Evolutionary conservation across 1,140 invertebrate genomes (phyloP).

Genomic region (Pinna nobilis): DNA sequence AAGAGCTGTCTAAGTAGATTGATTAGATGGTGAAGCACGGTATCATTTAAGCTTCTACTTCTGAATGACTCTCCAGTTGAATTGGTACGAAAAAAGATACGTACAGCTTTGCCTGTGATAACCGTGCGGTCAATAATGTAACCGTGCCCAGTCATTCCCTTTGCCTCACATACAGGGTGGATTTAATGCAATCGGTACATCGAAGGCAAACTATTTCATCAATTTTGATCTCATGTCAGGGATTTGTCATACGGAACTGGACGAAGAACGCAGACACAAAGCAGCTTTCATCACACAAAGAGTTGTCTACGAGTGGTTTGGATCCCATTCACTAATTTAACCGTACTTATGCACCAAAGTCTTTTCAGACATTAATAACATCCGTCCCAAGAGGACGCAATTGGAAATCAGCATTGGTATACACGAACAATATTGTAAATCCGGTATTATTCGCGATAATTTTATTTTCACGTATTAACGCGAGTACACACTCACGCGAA

Average conservation of each 20-base stretch:
- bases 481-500: too few species aligned
- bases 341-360: conserved; percentile 21
- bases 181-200: conserved; percentile 23
- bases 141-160: conserved; percentile 34
- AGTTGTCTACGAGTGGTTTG: conserved; percentile 13
- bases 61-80: conserved; percentile 40
- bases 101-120: conserved; percentile 42
- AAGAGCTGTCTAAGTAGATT: conserved; percentile 25
- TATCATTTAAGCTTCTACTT: conserved; percentile 35
- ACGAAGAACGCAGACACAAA: conserved; percentile 29
- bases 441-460: too few species aligned
- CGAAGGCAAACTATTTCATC: conserved; percentile 29
- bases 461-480: too few species aligned
- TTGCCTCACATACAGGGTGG: conserved; percentile 34
- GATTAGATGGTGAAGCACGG: conserved; percentile 35
- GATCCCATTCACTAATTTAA: conserved; percentile 34
- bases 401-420: conserved; percentile 30
- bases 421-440: conserved; percentile 34
- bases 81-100: conserved; percentile 23
- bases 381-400: conserved; percentile 4
- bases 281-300: conserved; percentile 17
- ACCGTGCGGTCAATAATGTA: conserved; percentile 36
- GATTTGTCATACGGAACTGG: conserved; percentile 44
- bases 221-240: conserved; percentile 42
- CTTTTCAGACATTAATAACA: conserved; percentile 17